Evolutionary conservation across 2,113 vertebrate genomes (phyloP).

Genomic region (Benthochromis sp.): DNA sequence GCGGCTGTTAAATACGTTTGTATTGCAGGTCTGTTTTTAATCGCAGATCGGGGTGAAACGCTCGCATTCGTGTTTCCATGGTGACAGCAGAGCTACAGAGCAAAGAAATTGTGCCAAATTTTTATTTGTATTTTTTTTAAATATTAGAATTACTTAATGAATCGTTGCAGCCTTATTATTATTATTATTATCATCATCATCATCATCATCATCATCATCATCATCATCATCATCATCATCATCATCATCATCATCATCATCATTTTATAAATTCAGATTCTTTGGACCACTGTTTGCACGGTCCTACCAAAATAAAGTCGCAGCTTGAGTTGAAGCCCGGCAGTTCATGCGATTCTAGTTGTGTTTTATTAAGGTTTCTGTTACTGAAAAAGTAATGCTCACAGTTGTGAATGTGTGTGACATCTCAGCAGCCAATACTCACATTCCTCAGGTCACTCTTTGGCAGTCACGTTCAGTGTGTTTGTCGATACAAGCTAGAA

Average conservation of each 20-base stretch:
- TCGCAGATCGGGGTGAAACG: not conserved
- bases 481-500: not conserved
- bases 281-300: not conserved
- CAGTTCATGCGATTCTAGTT: not conserved
- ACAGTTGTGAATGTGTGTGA: not conserved
- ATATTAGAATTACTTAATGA: not conserved
- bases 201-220: rapidly evolving
- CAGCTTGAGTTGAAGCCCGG: not conserved
- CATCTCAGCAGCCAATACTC: not conserved
- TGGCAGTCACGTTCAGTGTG: not conserved
- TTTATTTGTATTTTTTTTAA: rapidly evolving
- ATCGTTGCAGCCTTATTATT: not conserved
- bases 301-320: not conserved
- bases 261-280: not conserved
- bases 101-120: not conserved
- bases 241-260: too few species aligned
- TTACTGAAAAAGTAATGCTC: not conserved
- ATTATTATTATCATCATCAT: not conserved
- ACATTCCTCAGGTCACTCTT: not conserved
- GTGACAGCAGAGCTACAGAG: not conserved
- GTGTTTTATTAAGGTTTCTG: not conserved
- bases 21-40: not conserved
- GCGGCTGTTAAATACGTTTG: rapidly evolving
- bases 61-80: not conserved
- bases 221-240: not conserved